A percentile compares a stretch with the other conserved stretches of the same genome.
These are phyloP conservation scores for Campoletis sonorensis DNA, from an alignment of 1,140 invertebrate genomes.

Conservation along the genomic window DNA sequence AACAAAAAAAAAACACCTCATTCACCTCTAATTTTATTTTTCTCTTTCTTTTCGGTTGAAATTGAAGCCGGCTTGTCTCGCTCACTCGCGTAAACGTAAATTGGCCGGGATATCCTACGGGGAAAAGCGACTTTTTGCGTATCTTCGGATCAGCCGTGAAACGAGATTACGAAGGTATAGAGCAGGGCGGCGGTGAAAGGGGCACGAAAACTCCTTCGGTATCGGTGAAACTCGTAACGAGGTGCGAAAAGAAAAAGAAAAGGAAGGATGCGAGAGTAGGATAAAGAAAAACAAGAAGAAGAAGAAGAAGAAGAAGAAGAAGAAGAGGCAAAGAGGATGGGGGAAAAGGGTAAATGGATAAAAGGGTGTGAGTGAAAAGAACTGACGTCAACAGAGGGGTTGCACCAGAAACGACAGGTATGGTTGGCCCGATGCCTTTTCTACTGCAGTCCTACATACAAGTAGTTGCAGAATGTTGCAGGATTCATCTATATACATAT, in stretches of 20 bases:
- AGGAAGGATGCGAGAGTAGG: slow-evolving; percentile 7
- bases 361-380: slow-evolving; percentile 22
- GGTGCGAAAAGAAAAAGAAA: slow-evolving; percentile 12
- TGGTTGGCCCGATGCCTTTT: slow-evolving; percentile 33
- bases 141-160: slow-evolving; percentile 42
- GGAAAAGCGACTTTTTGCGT: slow-evolving; percentile 39
- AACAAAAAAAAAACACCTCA: too few relatives aligned
- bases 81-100: slow-evolving; percentile 27
- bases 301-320: neutral
- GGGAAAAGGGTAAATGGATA: slow-evolving; percentile 5
- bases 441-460: slow-evolving; percentile 28
- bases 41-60: neutral
- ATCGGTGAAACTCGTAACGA: slow-evolving; percentile 30
- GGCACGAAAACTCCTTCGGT: neutral
- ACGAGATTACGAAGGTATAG: slow-evolving; percentile 31
- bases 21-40: neutral
- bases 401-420: slow-evolving; percentile 23
- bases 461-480: slow-evolving; percentile 22
- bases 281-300: neutral
- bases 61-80: neutral
- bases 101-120: slow-evolving; percentile 27
- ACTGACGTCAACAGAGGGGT: slow-evolving; percentile 36
- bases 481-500: neutral
- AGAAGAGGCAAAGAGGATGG: neutral
- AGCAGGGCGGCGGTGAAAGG: neutral